Base-by-base conservation (phyloP, 2,888 invertebrate species). In the Agrotis exclamationis region DNA sequence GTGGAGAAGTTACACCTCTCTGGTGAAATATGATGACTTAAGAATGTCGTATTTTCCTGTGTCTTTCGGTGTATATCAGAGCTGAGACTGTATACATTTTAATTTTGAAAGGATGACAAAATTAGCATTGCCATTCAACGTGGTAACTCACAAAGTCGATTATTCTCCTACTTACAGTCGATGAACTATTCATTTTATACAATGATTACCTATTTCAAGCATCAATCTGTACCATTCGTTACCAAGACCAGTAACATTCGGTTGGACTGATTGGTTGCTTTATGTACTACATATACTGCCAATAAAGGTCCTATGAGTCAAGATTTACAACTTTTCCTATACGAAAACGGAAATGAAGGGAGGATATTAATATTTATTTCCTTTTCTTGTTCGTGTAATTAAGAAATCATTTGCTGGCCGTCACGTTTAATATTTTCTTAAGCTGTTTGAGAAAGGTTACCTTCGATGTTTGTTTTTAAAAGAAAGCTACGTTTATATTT, bases 311-410 rank as follows among this genome's bases (percentile, higher is more conserved):
- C 13, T 18, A 11, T 22, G 16, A 9, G 13, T 1, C 9, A 2
- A 63, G 33, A 69, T 69, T 74, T 53, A 50, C 58, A 44, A 18
- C 7, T 39, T 48, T 18, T 58, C 22, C 7, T 53, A 11, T 18
- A 20, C 20, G 22, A 51, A 71, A 45, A 59, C 16, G 74, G 33
- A 54, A 73, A 58, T 20, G 14, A 24, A n/a, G 18, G 4, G 0
- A 24, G 33, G 20, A 65, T 56, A 73, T 58, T 13, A 22, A 28
- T 58, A 24, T 39, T 39, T 50, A n/a, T 51, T 47, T 13, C 7
- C 20, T n/a, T 58, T 67, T 16, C 7, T 33, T 14, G 28, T 18
- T 18, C 39, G 18, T 22, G 6, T 14, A 67, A 44, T 53, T 16
- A 47, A n/a, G 3, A 22, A 33, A 45, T 67, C 16, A 16, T 53